Conservation (phyloP, 2,113 vertebrate genomes). For the Tupaia tana region DNA sequence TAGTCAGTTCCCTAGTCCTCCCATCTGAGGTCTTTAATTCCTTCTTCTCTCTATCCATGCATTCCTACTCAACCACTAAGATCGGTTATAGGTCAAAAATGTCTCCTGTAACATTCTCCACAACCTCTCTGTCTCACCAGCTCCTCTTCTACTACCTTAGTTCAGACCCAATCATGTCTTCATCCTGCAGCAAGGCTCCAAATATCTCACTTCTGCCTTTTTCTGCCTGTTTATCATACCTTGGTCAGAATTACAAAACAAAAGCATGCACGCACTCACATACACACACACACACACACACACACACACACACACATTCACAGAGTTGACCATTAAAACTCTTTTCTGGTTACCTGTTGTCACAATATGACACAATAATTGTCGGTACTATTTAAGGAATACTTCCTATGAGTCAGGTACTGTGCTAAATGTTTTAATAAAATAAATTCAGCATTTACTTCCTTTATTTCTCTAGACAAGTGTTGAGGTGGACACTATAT, state of each 20-base stretch:
- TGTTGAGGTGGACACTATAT: not conserved
- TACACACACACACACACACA: not conserved
- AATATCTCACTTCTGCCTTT: not conserved
- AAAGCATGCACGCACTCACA: not conserved
- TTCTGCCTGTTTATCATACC: not conserved
- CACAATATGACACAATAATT: not conserved
- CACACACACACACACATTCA: not conserved
- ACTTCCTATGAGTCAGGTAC: not conserved
- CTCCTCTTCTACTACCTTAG: not conserved
- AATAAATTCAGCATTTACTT: not conserved
- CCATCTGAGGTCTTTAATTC: not conserved
- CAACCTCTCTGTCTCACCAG: not conserved
- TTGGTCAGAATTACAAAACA: not conserved
- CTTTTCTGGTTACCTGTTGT: not conserved
- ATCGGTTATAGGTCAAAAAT: not conserved
- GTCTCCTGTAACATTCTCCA: not conserved
- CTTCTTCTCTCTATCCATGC: not conserved
- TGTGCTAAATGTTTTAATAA: not conserved
- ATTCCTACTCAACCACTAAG: not conserved
- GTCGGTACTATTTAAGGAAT: not conserved
- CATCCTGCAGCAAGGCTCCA: not conserved
- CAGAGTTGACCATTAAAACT: not conserved
- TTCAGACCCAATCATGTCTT: not conserved
- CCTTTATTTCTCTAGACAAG: not conserved
- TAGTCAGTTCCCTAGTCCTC: not conserved